A percentile compares a stretch with the other conserved stretches of the same genome.
These are phyloP conservation scores for Caenorhabditis uteleia DNA, from an alignment of 2,888 invertebrate genomes.

Conservation along the genomic window DNA sequence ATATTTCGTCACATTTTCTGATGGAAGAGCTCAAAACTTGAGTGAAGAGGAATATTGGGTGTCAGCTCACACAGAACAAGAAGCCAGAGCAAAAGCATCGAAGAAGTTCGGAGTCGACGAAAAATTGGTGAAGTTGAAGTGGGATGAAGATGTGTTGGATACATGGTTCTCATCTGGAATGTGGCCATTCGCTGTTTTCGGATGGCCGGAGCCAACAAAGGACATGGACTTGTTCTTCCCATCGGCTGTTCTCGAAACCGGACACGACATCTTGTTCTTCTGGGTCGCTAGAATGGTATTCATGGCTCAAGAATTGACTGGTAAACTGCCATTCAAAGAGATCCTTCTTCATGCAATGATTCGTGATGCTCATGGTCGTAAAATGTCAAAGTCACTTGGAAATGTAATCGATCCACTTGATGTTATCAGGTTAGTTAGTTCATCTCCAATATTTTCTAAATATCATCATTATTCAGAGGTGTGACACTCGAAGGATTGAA, in stretches of 20 bases:
- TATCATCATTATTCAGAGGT: conserved; percentile 73
- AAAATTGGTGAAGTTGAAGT: conserved; percentile 70
- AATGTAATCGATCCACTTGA: conserved; percentile 97
- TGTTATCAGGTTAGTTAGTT: conserved; percentile 80
- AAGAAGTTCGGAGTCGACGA: conserved; percentile 76
- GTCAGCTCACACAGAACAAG: conserved; percentile 76
- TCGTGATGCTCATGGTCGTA: conserved; percentile 94
- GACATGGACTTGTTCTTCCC: conserved; percentile 81
- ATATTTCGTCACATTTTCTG: conserved; percentile 77
- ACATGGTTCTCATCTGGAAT: conserved; percentile 98
- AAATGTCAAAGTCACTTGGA: conserved; percentile 98
- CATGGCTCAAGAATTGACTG: conserved; percentile 87
- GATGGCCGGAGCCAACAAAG: conserved; percentile 83
- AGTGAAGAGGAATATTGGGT: conserved; percentile 74
- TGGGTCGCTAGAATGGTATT: conserved; percentile 99
- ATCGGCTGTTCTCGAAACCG: conserved; percentile 82
- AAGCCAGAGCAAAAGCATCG: conserved; percentile 83
- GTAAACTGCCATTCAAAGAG: conserved; percentile 86
- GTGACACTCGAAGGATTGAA: conserved; percentile 81
- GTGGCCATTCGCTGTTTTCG: conserved; percentile 93
- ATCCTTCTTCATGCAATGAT: conserved; percentile 95
- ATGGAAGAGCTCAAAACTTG: conserved; percentile 30
- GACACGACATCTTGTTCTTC: conserved; percentile 96
- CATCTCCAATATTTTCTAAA: too few relatives aligned
- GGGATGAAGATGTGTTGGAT: conserved; percentile 91